Evolutionary conservation across 2,113 vertebrate species (phyloP).

Genomic region (Callithrix jacchus): DNA sequence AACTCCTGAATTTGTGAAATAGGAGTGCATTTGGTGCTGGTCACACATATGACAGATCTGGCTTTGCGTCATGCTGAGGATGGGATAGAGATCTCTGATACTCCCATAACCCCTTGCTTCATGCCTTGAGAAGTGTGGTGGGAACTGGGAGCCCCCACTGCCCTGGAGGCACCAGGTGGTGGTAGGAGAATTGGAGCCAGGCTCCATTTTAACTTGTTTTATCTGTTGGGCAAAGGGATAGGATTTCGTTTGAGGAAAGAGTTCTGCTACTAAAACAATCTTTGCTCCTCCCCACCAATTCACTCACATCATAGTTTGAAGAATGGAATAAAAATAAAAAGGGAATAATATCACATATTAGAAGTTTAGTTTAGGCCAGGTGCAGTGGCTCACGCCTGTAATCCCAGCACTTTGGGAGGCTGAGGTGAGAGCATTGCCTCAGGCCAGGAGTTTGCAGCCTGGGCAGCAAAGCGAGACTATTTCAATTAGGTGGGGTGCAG

Average conservation of each 20-base stretch:
- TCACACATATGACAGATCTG: too few species aligned
- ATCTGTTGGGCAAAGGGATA: not conserved
- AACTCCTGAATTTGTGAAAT: not conserved
- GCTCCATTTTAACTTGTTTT: not conserved
- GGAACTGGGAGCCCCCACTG: not conserved
- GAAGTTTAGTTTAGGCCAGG: not conserved
- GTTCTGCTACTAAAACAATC: not conserved
- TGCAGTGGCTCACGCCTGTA: too few species aligned
- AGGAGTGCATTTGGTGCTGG: not conserved
- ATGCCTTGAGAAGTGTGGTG: not conserved
- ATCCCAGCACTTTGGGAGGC: too few species aligned
- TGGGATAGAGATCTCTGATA: not conserved
- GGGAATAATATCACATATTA: not conserved
- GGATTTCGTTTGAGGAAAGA: not conserved
- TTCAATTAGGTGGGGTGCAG: too few species aligned
- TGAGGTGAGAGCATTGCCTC: too few species aligned
- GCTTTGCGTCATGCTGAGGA: not conserved
- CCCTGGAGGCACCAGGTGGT: not conserved
- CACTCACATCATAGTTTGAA: not conserved
- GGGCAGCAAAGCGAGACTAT: too few species aligned
- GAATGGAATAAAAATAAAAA: constrained; percentile 47
- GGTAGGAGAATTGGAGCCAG: not conserved
- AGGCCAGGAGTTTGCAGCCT: too few species aligned
- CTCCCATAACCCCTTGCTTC: not conserved
- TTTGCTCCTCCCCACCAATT: not conserved